Conservation (phyloP, 2,888 invertebrate genomes). For the Tyria jacobaeae region DNA sequence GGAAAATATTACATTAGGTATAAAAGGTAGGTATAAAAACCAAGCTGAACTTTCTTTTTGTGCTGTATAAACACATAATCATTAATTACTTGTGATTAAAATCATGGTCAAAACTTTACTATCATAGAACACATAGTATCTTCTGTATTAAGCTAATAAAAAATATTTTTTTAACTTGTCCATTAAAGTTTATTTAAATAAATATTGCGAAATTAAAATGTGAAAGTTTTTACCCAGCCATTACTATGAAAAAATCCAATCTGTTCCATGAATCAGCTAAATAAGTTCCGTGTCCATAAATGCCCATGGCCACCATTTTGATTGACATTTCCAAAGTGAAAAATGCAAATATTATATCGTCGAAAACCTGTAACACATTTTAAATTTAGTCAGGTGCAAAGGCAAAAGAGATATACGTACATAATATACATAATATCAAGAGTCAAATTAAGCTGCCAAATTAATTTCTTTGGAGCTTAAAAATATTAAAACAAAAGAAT, state of each 20-base stretch:
- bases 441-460: constrained; percentile 28
- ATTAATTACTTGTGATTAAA: too few relatives aligned
- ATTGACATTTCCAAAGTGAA: constrained; percentile 99
- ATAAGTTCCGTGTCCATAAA: constrained; percentile 97
- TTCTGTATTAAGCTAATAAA: too few relatives aligned
- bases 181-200: too few relatives aligned
- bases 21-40: too few relatives aligned
- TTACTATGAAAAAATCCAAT: constrained; percentile 98
- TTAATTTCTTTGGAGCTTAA: constrained; percentile 30
- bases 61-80: too few relatives aligned
- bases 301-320: constrained; percentile 99
- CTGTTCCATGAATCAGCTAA: constrained; percentile 99
- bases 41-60: too few relatives aligned
- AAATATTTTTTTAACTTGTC: too few relatives aligned
- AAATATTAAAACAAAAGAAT: constrained; percentile 39
- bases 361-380: constrained; percentile 91
- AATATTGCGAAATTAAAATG: too few relatives aligned
- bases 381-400: constrained; percentile 28
- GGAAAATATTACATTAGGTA: neutral
- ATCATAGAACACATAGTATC: too few relatives aligned
- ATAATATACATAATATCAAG: neutral
- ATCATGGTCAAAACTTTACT: too few relatives aligned
- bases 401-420: neutral
- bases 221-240: constrained; percentile 92
- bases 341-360: constrained; percentile 99